Percentiles rank a stretch among this genome's conserved stretches.
These are phyloP conservation scores for Odontomachus brunneus DNA, from an alignment of 1,140 invertebrate species.

Conservation along the genomic window DNA sequence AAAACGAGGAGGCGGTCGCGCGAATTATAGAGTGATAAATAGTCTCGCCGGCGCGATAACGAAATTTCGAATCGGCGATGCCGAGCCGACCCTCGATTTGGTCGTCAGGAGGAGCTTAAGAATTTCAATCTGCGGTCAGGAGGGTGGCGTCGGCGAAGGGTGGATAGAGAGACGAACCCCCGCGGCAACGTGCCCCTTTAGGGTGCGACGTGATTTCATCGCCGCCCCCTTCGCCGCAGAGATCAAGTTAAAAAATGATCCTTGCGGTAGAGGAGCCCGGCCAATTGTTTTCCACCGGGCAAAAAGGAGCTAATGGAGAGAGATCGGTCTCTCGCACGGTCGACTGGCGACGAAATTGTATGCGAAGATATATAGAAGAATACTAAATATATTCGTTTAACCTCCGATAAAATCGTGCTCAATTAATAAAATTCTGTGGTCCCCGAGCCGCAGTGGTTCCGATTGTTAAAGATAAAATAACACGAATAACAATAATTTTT, in stretches of 20 bases:
- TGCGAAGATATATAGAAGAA: slow-evolving; percentile 5
- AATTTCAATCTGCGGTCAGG: slow-evolving; percentile 85
- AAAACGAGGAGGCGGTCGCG: background rate
- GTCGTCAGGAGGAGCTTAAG: slow-evolving; percentile 76
- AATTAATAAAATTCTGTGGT: background rate
- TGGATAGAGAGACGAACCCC: slow-evolving; percentile 77
- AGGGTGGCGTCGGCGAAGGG: slow-evolving; percentile 79
- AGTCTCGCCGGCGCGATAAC: slow-evolving; percentile 80
- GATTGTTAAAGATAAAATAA: background rate
- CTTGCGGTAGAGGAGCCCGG: slow-evolving; percentile 58
- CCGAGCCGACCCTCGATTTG: slow-evolving; percentile 60
- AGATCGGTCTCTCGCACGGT: slow-evolving; percentile 64
- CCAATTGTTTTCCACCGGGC: slow-evolving; percentile 64
- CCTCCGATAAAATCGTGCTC: background rate
- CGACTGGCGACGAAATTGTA: slow-evolving; percentile 3
- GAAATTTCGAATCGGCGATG: slow-evolving; percentile 79
- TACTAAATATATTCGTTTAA: background rate
- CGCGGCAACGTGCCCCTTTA: slow-evolving; percentile 70
- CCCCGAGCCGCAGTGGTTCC: too few species aligned
- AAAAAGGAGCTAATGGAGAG: slow-evolving; percentile 62
- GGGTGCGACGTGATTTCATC: slow-evolving; percentile 81
- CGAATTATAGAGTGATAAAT: slow-evolving; percentile 72
- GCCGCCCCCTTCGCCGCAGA: slow-evolving; percentile 68
- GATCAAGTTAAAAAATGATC: slow-evolving; percentile 83
- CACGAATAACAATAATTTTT: too few species aligned